Conservation (phyloP, 2,888 invertebrate species). For the Drosophila formosana region DNA sequence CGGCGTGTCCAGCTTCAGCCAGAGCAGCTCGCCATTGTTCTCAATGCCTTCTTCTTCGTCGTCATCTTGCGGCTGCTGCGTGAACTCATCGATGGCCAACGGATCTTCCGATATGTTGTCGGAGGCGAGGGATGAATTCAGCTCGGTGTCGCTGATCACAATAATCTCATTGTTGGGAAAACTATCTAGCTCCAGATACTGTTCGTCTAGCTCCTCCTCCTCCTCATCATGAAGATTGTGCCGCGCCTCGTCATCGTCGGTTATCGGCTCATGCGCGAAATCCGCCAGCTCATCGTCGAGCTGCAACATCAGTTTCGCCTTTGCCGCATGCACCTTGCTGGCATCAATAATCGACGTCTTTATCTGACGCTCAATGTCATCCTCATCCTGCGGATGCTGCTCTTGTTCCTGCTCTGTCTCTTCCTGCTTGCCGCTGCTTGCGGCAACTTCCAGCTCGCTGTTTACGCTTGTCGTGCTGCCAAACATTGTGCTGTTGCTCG, state of each 20-base stretch:
- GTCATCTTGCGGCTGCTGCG: conserved; percentile 49
- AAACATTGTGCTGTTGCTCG: conserved; percentile 82
- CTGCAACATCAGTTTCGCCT: conserved; percentile 50
- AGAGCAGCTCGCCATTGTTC: conserved; percentile 68
- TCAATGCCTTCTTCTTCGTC: conserved; percentile 62
- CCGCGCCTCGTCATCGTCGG: conserved; percentile 70
- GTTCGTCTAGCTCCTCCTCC: conserved; percentile 62
- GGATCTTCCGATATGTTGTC: conserved; percentile 84
- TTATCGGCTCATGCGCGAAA: conserved; percentile 54
- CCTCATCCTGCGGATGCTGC: conserved; percentile 41
- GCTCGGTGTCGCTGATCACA: conserved; percentile 76
- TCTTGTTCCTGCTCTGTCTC: conserved; percentile 6
- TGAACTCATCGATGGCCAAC: conserved; percentile 83
- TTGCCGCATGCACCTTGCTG: conserved; percentile 66
- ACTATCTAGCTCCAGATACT: conserved; percentile 72
- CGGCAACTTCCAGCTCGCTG: conserved; percentile 30
- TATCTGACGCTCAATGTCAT: conserved; percentile 80
- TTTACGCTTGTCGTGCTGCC: conserved; percentile 67
- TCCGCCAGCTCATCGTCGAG: conserved; percentile 74
- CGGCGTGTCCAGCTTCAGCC: conserved; percentile 65
- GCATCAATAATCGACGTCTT: conserved; percentile 80
- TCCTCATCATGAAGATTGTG: conserved; percentile 36
- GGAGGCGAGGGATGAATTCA: conserved; percentile 77
- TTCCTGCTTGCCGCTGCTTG: conserved; percentile 20
- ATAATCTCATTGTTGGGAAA: conserved; percentile 80